Conservation (phyloP, 2,113 vertebrate species). For the Xiphias gladius region DNA sequence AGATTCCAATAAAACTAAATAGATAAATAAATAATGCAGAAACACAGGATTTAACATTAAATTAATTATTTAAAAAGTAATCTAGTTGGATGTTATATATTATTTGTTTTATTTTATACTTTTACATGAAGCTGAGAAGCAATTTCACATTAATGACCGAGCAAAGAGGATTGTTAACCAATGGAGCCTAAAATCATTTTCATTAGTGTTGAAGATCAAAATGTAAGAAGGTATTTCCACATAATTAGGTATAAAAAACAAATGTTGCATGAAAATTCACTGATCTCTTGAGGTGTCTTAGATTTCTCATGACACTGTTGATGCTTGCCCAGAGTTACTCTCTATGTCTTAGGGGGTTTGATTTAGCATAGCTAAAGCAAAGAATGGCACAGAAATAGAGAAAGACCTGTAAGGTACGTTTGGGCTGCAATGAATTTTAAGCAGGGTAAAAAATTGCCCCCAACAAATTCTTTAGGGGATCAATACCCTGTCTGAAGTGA, state of each 20-base stretch:
- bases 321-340: slow-evolving; percentile 7
- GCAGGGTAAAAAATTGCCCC: not conserved
- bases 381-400: slow-evolving; percentile 17
- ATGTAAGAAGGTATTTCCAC: slow-evolving; percentile 41
- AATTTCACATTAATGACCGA: slow-evolving; percentile 50
- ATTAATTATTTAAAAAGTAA: slow-evolving; percentile 34
- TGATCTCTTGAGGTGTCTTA: slow-evolving; percentile 26
- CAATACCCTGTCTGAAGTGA: slow-evolving; percentile 32
- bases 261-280: not conserved
- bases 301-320: slow-evolving; percentile 17
- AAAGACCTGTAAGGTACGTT: slow-evolving; percentile 36
- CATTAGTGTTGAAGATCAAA: slow-evolving; percentile 45
- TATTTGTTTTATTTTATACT: slow-evolving; percentile 33
- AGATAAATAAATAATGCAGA: not conserved
- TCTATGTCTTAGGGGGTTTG: slow-evolving; percentile 24
- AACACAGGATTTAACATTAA: slow-evolving; percentile 11
- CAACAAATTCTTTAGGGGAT: slow-evolving; percentile 38
- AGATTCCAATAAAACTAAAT: not conserved
- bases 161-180: slow-evolving; percentile 30
- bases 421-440: slow-evolving; percentile 47
- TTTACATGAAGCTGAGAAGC: slow-evolving; percentile 47
- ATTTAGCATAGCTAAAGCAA: slow-evolving; percentile 43
- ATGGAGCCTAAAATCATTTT: slow-evolving; percentile 15
- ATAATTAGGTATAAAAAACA: slow-evolving; percentile 38
- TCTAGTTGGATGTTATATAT: not conserved